These are phyloP conservation scores for Ceraclea dissimilis DNA, from an alignment of 2,888 invertebrate genomes.

Conservation along the genomic window DNA sequence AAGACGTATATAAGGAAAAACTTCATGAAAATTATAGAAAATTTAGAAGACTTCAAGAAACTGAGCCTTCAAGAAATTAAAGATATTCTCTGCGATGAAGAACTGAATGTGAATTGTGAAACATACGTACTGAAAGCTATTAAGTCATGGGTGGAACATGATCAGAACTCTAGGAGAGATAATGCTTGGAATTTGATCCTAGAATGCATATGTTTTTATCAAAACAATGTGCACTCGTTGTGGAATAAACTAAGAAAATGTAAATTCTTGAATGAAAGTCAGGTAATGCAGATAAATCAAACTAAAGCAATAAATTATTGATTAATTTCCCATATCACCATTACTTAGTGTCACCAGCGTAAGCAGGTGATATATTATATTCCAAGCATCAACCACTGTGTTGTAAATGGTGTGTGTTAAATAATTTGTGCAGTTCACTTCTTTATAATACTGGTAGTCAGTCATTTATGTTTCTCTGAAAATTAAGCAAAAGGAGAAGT, in stretches of 20 bases:
- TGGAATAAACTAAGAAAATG: slow-evolving; percentile 49
- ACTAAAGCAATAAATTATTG: no score
- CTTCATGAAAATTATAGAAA: slow-evolving; percentile 53
- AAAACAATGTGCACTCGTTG: not conserved
- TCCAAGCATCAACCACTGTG: not conserved
- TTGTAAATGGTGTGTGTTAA: not conserved
- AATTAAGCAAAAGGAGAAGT: not conserved
- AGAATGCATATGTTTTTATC: not conserved
- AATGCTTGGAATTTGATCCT: slow-evolving; percentile 49
- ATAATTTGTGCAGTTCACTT: no score
- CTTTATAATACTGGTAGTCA: no score
- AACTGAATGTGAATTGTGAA: slow-evolving; percentile 64
- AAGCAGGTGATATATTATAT: no score
- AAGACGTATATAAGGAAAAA: slow-evolving; percentile 51
- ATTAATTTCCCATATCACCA: not conserved
- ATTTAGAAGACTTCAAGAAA: slow-evolving; percentile 57
- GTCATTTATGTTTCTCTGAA: not conserved
- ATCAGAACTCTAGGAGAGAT: slow-evolving; percentile 45
- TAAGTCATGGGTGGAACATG: slow-evolving; percentile 61
- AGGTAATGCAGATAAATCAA: slow-evolving; percentile 51
- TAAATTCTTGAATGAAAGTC: slow-evolving; percentile 46
- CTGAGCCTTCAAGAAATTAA: slow-evolving; percentile 54
- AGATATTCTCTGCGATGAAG: slow-evolving; percentile 60
- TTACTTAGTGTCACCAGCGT: no score
- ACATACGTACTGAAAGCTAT: slow-evolving; percentile 68